Conservation (phyloP, 1,140 invertebrate species). For the Neodiprion lecontei region DNA sequence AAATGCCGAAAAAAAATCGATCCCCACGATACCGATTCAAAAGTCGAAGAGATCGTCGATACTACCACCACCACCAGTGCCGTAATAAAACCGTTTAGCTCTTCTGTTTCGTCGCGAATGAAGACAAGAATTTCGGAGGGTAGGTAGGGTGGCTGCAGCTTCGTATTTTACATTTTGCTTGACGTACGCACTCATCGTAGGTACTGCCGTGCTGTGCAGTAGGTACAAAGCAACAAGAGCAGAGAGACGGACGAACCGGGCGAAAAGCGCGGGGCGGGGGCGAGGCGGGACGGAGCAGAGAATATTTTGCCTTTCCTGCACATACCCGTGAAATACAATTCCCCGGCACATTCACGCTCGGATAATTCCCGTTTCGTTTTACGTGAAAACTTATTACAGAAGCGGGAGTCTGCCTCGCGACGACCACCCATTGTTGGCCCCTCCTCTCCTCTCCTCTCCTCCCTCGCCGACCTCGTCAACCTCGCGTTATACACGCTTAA, state of each 20-base stretch:
- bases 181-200: no score
- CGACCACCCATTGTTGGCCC: slow-evolving; percentile 33
- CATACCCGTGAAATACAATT: slow-evolving; percentile 61
- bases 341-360: slow-evolving; percentile 60
- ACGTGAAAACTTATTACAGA: slow-evolving; percentile 62
- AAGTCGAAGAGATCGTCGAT: no score
- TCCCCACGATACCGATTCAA: no score
- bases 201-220: no score
- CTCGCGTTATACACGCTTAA: background rate
- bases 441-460: slow-evolving; percentile 31
- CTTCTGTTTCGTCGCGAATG: no score
- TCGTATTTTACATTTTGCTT: no score
- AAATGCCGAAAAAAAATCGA: no score
- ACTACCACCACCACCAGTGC: no score
- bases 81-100: no score
- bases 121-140: no score
- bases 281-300: slow-evolving; percentile 43
- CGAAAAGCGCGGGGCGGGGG: background rate
- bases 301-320: slow-evolving; percentile 53
- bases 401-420: slow-evolving; percentile 39
- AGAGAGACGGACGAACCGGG: slow-evolving; percentile 8
- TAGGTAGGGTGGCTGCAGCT: no score
- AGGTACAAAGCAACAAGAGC: background rate
- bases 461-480: background rate
- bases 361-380: slow-evolving; percentile 60